Evolutionary conservation across 1,140 invertebrate genomes (phyloP).

Genomic region (Dreissena polymorpha): DNA sequence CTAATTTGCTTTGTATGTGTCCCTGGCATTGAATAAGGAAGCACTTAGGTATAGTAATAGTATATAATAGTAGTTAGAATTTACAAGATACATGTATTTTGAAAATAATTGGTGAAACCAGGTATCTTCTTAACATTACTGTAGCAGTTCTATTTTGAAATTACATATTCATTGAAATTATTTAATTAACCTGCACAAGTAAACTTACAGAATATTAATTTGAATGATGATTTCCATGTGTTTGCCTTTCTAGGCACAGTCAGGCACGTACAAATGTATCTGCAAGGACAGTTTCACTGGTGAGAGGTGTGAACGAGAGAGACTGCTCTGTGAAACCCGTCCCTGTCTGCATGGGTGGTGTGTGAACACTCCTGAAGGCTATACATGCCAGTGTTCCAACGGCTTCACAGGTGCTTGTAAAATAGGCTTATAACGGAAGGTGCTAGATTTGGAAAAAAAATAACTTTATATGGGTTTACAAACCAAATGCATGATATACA

Average conservation of each 20-base stretch:
- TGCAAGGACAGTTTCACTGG: slow-evolving; percentile 33
- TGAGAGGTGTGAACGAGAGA: slow-evolving; percentile 33
- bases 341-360: slow-evolving; percentile 63
- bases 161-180: neutral
- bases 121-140: neutral
- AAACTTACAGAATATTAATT: neutral
- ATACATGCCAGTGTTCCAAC: slow-evolving; percentile 33
- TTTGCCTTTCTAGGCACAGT: neutral
- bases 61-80: neutral
- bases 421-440: neutral
- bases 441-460: neutral
- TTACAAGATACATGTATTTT: neutral
- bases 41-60: neutral
- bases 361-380: slow-evolving; percentile 40
- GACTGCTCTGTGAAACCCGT: slow-evolving; percentile 49
- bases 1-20: neutral
- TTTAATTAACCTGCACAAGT: neutral
- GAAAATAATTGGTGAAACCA: neutral
- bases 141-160: neutral
- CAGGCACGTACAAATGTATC: slow-evolving; percentile 4
- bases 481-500: neutral
- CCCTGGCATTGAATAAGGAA: neutral
- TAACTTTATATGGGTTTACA: neutral
- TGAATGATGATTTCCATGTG: neutral
- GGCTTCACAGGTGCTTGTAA: slow-evolving; percentile 46